Conservation (phyloP, 2,888 invertebrate genomes). For the Metalampra italica region DNA sequence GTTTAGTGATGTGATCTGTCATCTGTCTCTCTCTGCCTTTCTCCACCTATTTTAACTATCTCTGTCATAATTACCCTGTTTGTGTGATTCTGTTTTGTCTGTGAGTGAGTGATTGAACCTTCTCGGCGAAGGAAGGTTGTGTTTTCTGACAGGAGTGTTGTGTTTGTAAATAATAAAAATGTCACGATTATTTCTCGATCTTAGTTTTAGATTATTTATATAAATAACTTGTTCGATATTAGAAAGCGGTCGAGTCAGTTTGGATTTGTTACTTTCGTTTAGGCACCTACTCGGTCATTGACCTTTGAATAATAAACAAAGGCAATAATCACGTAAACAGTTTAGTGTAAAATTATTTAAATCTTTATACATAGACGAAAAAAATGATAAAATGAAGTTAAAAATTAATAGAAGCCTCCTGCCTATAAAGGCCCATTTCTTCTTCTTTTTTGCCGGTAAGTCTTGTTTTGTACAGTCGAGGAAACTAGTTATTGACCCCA, state of each 20-base stretch:
- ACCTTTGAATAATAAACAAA: background rate
- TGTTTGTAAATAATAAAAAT: conserved; percentile 14
- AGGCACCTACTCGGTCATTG: background rate
- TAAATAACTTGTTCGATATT: conserved; percentile 9
- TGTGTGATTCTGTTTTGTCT: too few species aligned
- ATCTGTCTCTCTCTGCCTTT: too few species aligned
- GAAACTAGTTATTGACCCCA: too few species aligned
- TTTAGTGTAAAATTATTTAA: background rate
- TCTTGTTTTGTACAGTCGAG: conserved; percentile 14
- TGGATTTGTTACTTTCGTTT: background rate
- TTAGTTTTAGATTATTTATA: conserved; percentile 13
- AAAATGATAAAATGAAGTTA: conserved; percentile 65
- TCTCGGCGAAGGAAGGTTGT: too few species aligned
- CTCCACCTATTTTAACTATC: too few species aligned
- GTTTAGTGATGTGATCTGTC: too few species aligned
- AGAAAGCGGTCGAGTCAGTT: conserved; percentile 21
- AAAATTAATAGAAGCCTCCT: conserved; percentile 83
- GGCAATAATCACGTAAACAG: background rate
- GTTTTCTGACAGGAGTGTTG: background rate
- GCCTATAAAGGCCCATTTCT: conserved; percentile 92
- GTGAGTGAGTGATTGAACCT: too few species aligned
- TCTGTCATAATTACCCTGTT: too few species aligned
- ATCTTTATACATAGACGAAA: too few species aligned
- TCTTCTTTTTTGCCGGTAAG: conserved; percentile 93
- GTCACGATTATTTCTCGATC: conserved; percentile 1